phyloP scores from a whole-genome alignment of 2,113 vertebrate species.

The Tichodroma muraria region DNA sequence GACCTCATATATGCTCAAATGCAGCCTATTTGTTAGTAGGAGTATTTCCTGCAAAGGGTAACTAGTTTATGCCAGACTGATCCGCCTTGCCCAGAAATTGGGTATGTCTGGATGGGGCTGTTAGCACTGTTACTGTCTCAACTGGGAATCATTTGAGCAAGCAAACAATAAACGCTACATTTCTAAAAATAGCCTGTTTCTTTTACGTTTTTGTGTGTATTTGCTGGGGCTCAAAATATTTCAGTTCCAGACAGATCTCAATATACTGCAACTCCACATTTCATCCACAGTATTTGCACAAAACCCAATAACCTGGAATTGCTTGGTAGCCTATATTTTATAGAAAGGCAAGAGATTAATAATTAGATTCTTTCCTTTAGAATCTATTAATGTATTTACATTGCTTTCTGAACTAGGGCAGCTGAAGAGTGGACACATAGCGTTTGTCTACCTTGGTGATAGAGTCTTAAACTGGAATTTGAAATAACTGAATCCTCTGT shows the following conservation, averaged over 20 bases:
- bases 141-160: not conserved
- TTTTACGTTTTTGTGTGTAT: not conserved
- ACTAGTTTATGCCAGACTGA: not conserved
- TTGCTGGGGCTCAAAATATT: not conserved
- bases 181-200: not conserved
- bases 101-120: not conserved
- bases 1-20: not conserved
- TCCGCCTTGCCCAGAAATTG: not conserved
- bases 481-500: not conserved
- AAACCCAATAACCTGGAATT: not conserved
- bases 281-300: not conserved
- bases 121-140: not conserved
- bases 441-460: not conserved
- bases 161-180: not conserved
- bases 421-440: not conserved
- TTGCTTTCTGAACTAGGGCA: not conserved
- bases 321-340: not conserved
- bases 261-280: not conserved
- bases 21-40: not conserved
- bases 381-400: not conserved
- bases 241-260: not conserved
- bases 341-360: not conserved
- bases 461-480: not conserved
- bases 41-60: not conserved
- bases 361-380: not conserved